phyloP scores from a whole-genome alignment of 2,113 vertebrate species.

The Hyperoodon ampullatus region DNA sequence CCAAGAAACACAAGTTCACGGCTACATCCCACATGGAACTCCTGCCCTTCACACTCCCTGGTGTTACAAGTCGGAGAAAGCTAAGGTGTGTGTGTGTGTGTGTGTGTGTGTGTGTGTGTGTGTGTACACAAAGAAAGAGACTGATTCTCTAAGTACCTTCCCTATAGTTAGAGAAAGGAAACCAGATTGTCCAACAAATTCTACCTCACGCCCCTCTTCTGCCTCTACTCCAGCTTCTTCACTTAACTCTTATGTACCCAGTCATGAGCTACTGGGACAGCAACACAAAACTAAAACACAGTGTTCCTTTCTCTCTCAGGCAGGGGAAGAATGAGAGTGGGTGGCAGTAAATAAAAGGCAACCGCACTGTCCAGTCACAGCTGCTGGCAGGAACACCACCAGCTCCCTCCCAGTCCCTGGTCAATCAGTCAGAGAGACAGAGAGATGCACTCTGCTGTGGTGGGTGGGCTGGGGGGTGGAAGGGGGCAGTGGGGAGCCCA shows the following conservation, averaged over 20 bases:
- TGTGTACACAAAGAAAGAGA: background rate
- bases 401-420: background rate
- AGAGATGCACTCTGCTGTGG: background rate
- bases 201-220: background rate
- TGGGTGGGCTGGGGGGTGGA: no score
- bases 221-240: background rate
- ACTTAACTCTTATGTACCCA: background rate
- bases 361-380: slow-evolving; percentile 25
- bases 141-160: background rate
- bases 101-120: fast-evolving
- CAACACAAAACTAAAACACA: background rate
- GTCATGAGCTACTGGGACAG: slow-evolving; percentile 1
- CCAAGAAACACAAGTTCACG: background rate
- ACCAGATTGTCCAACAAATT: background rate
- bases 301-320: background rate
- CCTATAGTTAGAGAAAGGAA: slow-evolving; percentile 13
- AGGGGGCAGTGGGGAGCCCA: background rate
- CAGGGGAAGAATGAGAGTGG: background rate
- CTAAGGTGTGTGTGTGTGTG: background rate
- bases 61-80: background rate
- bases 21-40: background rate
- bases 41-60: background rate
- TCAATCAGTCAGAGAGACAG: background rate
- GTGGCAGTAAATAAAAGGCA: slow-evolving; percentile 15
- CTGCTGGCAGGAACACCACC: background rate